Percentiles rank a stretch among this genome's conserved stretches.
Conservation (phyloP, 2,797 vertebrate genomes). For the Emydoidea blandingii region DNA sequence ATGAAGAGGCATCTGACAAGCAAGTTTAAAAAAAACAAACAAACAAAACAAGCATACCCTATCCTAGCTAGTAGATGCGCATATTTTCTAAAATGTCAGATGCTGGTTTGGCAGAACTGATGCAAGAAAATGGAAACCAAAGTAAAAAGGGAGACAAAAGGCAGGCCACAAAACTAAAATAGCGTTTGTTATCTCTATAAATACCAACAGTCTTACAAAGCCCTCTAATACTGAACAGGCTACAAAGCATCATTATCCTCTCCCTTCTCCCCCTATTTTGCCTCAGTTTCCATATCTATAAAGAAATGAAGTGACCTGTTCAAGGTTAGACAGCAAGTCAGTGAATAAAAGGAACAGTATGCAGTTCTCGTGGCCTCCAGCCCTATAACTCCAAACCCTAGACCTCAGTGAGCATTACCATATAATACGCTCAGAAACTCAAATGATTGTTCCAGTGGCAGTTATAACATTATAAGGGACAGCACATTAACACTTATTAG, state of each 20-base stretch:
- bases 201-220: neutral
- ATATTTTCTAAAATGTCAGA: fast-evolving
- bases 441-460: neutral
- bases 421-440: neutral
- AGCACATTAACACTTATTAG: neutral
- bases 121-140: neutral
- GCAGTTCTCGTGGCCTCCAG: neutral
- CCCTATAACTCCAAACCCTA: no score
- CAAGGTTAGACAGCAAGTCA: fast-evolving
- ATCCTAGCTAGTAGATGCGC: fast-evolving
- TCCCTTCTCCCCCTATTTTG: neutral
- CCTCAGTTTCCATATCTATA: neutral
- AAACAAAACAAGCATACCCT: neutral
- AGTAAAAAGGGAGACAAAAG: neutral
- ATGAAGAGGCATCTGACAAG: neutral
- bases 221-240: neutral
- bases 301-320: neutral
- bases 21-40: neutral
- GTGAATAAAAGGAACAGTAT: neutral
- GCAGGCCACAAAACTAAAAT: no score
- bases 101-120: fast-evolving
- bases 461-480: neutral
- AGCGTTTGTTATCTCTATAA: neutral
- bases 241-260: neutral
- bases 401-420: no score